Percentiles rank a stretch among this genome's conserved stretches.
phyloP scores from a whole-genome alignment of 2,888 invertebrate genomes.

The Lamellibrachia satsuma region DNA sequence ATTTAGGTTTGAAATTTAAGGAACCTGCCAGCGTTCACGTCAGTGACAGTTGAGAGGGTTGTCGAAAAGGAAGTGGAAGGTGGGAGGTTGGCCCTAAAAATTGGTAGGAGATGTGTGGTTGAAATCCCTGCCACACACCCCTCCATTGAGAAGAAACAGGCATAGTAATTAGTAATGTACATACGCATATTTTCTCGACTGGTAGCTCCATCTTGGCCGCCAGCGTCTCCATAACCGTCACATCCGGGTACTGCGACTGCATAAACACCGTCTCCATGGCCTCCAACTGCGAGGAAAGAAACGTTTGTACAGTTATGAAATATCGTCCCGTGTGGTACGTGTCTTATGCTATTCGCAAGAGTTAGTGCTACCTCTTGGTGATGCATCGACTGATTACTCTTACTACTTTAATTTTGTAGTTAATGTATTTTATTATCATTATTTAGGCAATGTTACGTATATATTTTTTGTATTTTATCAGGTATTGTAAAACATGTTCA shows the following conservation, averaged over 20 bases:
- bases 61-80: no score
- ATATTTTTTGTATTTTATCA: no score
- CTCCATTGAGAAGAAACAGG: not conserved
- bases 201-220: conserved; percentile 30
- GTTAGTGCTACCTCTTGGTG: not conserved
- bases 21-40: no score
- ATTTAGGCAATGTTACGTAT: no score
- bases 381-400: no score
- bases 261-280: conserved; percentile 32
- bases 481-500: no score
- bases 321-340: not conserved
- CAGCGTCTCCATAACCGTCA: conserved; percentile 29
- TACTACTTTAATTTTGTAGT: no score
- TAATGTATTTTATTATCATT: no score
- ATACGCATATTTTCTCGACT: conserved; percentile 34
- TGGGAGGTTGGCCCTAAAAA: no score
- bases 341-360: not conserved
- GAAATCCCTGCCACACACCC: not conserved
- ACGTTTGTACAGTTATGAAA: not conserved
- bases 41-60: no score
- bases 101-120: no score
- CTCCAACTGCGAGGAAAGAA: conserved; percentile 26
- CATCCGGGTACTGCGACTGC: conserved; percentile 35
- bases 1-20: no score
- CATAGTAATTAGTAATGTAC: not conserved